Conservation (phyloP, 2,888 invertebrate genomes). For the Acanthosoma haemorrhoidale region DNA sequence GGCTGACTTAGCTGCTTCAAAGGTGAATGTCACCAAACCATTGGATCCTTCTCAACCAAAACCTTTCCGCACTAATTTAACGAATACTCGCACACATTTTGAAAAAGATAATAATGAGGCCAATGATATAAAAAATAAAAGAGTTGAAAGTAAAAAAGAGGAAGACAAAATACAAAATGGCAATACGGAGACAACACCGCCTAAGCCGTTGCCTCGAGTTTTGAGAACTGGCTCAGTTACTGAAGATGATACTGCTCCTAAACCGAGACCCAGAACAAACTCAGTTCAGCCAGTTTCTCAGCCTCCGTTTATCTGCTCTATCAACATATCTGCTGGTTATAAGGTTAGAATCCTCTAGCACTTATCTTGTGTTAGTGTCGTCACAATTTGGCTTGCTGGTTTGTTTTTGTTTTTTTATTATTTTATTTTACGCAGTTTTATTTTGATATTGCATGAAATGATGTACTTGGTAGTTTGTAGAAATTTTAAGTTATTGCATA, state of each 20-base stretch:
- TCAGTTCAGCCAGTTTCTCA: constrained; percentile 44
- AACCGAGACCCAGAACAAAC: constrained; percentile 63
- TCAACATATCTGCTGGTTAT: constrained; percentile 55
- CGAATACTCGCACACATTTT: constrained; percentile 36
- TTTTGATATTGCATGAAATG: constrained; percentile 36
- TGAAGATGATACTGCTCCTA: constrained; percentile 53
- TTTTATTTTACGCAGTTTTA: constrained; percentile 24
- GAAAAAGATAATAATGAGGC: constrained; percentile 40
- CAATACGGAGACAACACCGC: constrained; percentile 50
- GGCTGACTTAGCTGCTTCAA: background rate
- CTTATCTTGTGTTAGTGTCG: constrained; percentile 35
- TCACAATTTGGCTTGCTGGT: constrained; percentile 33
- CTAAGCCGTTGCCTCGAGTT: constrained; percentile 74
- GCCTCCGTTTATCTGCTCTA: constrained; percentile 37
- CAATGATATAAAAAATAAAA: constrained; percentile 40
- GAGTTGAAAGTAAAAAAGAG: constrained; percentile 41
- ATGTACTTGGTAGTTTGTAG: too few relatives aligned
- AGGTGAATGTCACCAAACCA: constrained; percentile 32
- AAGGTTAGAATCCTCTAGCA: constrained; percentile 56
- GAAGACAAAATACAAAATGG: constrained; percentile 45
- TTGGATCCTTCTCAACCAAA: constrained; percentile 25
- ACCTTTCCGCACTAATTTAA: constrained; percentile 37
- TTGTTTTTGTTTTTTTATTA: constrained; percentile 17
- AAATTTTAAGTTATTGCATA: too few relatives aligned
- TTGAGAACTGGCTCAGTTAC: constrained; percentile 66